Evolutionary conservation across 2,888 invertebrate genomes (phyloP).

Genomic region (Amorpha juglandis): DNA sequence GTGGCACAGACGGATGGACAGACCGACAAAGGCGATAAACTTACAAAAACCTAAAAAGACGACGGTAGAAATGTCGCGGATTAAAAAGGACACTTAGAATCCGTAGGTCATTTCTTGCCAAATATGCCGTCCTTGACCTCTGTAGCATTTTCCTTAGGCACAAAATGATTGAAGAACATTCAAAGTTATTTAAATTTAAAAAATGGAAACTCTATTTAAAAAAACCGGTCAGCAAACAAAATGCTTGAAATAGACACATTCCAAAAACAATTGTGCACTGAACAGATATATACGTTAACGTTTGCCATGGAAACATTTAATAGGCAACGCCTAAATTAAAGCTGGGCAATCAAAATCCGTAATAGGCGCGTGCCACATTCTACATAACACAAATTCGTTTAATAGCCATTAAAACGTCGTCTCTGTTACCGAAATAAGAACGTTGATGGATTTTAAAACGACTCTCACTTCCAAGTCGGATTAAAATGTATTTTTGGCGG

Average conservation of each 20-base stretch:
- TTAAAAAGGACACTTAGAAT: too few species aligned
- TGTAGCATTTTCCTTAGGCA: too few species aligned
- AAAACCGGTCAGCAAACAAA: background rate
- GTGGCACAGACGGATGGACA: too few species aligned
- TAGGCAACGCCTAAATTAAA: slow-evolving; percentile 35
- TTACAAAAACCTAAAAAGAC: too few species aligned
- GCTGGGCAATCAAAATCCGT: slow-evolving; percentile 37
- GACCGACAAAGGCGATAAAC: too few species aligned
- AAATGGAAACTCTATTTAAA: background rate
- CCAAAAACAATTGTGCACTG: background rate
- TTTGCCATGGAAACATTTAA: slow-evolving; percentile 37
- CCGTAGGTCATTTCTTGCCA: too few species aligned
- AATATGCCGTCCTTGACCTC: too few species aligned
- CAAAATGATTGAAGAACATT: background rate
- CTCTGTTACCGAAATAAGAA: slow-evolving; percentile 11
- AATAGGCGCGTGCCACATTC: slow-evolving; percentile 41
- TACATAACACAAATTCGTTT: slow-evolving; percentile 48
- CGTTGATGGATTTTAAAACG: slow-evolving; percentile 22
- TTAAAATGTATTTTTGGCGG: background rate
- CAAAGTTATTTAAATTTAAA: background rate
- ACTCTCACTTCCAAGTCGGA: background rate
- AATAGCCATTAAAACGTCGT: slow-evolving; percentile 36
- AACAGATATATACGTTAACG: slow-evolving; percentile 31
- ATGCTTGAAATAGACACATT: background rate
- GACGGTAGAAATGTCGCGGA: too few species aligned